phyloP scores from a whole-genome alignment of 1,140 invertebrate species.

The Teleopsis dalmanni region DNA sequence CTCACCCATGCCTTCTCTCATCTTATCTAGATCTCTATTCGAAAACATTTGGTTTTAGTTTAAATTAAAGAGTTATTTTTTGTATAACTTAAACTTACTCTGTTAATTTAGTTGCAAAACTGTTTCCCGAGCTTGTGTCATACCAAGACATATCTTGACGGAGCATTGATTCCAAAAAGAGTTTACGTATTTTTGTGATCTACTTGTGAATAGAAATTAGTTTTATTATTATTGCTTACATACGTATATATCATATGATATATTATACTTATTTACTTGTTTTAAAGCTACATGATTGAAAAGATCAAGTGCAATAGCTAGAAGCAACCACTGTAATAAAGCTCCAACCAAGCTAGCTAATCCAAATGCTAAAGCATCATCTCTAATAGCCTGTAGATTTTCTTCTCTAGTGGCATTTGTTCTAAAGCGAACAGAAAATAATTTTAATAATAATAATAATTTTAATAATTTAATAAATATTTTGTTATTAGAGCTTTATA shows the following conservation, averaged over 20 bases:
- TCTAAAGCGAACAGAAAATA: conserved; percentile 10
- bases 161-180: conserved; percentile 68
- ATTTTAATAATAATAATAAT: conserved; percentile 35
- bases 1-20: conserved; percentile 89
- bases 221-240: too few relatives aligned
- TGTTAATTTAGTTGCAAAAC: conserved; percentile 79
- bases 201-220: too few relatives aligned
- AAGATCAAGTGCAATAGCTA: conserved; percentile 55
- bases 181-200: conserved; percentile 61
- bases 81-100: conserved; percentile 60
- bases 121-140: conserved; percentile 76
- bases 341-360: conserved; percentile 53
- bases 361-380: conserved; percentile 58
- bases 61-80: too few relatives aligned
- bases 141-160: conserved; percentile 90
- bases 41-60: background rate
- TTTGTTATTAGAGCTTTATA: too few relatives aligned
- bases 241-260: too few relatives aligned
- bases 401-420: conserved; percentile 51
- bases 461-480: conserved; percentile 51
- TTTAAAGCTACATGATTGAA: conserved; percentile 55
- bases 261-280: too few relatives aligned
- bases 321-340: conserved; percentile 53
- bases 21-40: conserved; percentile 75
- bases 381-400: conserved; percentile 52